These are phyloP conservation scores for Sanderia malayensis DNA, from an alignment of 30 jellyfish, hydroid and myxozoan species.

Conservation along the genomic window DNA sequence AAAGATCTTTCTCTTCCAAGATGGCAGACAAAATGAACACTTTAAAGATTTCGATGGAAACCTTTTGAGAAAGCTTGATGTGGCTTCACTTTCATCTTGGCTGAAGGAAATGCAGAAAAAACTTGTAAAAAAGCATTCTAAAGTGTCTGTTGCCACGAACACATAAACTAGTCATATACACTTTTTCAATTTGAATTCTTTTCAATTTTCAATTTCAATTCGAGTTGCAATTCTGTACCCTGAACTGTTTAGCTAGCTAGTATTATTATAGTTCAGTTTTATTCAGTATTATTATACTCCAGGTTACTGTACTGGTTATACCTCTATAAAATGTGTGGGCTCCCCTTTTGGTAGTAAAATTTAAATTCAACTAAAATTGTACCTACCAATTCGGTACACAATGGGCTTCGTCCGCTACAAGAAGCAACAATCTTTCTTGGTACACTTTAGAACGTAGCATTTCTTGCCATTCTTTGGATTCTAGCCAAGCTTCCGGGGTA, in stretches of 20 bases:
- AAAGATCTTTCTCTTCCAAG: neutral
- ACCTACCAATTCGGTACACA: slow-evolving; percentile 2
- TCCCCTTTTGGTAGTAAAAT: no score
- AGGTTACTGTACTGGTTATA: neutral
- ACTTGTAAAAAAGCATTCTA: neutral
- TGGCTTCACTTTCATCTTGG: neutral
- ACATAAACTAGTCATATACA: no score
- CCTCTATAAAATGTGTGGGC: no score
- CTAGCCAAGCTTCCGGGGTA: slow-evolving; percentile 4
- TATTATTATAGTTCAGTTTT: neutral
- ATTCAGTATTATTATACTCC: no score
- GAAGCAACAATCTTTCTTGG: neutral
- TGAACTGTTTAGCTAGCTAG: neutral
- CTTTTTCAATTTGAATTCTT: no score
- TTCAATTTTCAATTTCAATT: no score
- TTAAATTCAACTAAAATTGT: no score
- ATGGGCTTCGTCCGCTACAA: slow-evolving; percentile 6
- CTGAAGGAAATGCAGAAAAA: neutral
- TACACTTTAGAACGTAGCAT: neutral
- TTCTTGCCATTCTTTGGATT: neutral
- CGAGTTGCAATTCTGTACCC: neutral
- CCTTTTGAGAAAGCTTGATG: neutral
- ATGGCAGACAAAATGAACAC: neutral
- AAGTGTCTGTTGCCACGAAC: neutral
- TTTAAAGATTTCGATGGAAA: neutral